Percentiles rank a stretch among this genome's conserved stretches.
These are phyloP conservation scores for Arizona elegans DNA, from an alignment of 2,113 vertebrate species.

Conservation along the genomic window DNA sequence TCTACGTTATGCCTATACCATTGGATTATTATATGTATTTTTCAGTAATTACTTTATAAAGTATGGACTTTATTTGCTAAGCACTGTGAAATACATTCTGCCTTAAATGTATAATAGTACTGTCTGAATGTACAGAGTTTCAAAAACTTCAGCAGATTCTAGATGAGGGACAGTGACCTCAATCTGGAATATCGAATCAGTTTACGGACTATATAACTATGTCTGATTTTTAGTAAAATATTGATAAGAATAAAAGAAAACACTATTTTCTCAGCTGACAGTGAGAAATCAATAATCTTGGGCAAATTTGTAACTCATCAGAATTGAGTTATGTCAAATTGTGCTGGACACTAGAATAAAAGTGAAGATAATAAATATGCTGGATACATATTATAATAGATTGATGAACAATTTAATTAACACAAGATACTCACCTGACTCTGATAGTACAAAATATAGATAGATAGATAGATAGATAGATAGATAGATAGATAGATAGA, in stretches of 20 bases:
- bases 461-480: not conserved
- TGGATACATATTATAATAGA: not conserved
- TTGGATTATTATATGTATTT: not conserved
- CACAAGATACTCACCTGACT: not conserved
- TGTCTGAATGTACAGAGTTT: not conserved
- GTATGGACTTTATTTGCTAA: not conserved
- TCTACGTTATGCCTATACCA: slow-evolving; percentile 13
- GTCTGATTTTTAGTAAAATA: not conserved
- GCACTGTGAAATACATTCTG: not conserved
- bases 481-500: not conserved
- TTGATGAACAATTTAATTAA: not conserved
- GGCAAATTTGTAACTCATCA: not conserved
- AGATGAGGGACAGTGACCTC: slow-evolving; percentile 24
- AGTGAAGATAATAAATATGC: too few species aligned
- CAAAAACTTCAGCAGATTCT: not conserved
- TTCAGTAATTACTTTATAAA: not conserved
- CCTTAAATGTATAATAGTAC: slow-evolving; percentile 8
- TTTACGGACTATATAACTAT: not conserved
- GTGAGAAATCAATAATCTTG: not conserved
- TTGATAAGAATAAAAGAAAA: not conserved
- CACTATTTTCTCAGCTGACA: not conserved
- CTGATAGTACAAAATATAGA: not conserved
- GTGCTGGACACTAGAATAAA: not conserved
- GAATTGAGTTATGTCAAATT: not conserved
- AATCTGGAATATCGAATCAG: not conserved